Evolutionary conservation across 2,888 invertebrate genomes (phyloP).

Genomic region (Antheraea assamensis): DNA sequence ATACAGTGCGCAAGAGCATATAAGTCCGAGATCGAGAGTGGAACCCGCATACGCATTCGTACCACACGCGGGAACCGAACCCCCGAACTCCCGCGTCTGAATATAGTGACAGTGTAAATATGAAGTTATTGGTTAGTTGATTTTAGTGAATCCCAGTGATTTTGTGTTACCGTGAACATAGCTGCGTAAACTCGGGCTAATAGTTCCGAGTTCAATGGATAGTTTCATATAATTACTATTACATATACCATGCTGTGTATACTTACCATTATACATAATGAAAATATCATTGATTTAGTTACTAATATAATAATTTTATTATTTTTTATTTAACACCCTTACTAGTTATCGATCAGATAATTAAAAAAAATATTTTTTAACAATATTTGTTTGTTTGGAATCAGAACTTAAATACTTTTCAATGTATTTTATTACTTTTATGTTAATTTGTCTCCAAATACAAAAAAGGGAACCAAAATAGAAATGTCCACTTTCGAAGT

Average conservation of each 20-base stretch:
- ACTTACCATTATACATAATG: neutral
- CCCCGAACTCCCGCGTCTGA: neutral
- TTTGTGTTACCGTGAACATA: conserved; percentile 3
- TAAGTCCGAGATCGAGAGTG: conserved; percentile 23
- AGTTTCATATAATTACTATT: neutral
- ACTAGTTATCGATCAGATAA: too few relatives aligned
- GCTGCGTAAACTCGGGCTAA: neutral
- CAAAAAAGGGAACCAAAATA: too few relatives aligned
- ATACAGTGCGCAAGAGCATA: conserved; percentile 35
- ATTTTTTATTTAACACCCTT: too few relatives aligned
- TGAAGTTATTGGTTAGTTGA: conserved; percentile 39
- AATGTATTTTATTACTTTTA: too few relatives aligned
- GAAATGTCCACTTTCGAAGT: too few relatives aligned
- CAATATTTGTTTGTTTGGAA: too few relatives aligned
- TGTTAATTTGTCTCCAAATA: too few relatives aligned
- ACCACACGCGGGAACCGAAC: conserved; percentile 15
- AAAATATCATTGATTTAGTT: neutral
- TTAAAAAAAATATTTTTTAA: too few relatives aligned
- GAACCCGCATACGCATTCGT: conserved; percentile 25
- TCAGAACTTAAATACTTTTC: too few relatives aligned
- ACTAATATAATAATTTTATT: too few relatives aligned
- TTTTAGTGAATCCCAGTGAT: conserved; percentile 2
- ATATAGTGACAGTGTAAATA: conserved; percentile 21
- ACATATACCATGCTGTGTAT: neutral
- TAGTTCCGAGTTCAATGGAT: neutral